Percentiles rank a stretch among this genome's conserved stretches.
phyloP scores from a whole-genome alignment of 2,797 vertebrate species.

The Liparis tanakae region DNA sequence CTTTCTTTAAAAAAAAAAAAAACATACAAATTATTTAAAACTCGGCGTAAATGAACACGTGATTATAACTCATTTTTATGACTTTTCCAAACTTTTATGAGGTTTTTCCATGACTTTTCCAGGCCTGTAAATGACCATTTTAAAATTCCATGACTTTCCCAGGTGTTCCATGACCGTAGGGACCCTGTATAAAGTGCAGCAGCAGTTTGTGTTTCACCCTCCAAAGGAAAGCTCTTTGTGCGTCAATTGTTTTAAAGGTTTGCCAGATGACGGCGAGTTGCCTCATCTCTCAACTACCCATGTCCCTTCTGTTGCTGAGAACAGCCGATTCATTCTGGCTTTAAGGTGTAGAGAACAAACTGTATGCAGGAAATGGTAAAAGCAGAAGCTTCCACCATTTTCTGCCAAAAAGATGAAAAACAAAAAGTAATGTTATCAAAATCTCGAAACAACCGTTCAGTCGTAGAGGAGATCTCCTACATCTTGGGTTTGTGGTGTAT shows the following conservation, averaged over 20 bases:
- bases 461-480: background rate
- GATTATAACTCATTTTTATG: too few species aligned
- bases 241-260: conserved; percentile 9
- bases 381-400: background rate
- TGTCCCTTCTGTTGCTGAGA: conserved; percentile 11
- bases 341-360: conserved; percentile 28
- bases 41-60: too few species aligned
- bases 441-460: background rate
- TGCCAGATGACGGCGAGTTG: conserved; percentile 10
- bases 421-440: background rate
- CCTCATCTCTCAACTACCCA: conserved; percentile 12
- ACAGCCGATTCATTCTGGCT: conserved; percentile 36
- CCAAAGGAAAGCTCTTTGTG: conserved; percentile 11
- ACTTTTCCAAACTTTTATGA: too few species aligned
- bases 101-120: too few species aligned
- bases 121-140: too few species aligned
- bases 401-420: background rate
- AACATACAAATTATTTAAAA: too few species aligned
- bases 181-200: conserved; percentile 38
- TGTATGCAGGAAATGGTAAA: background rate
- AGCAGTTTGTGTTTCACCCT: conserved; percentile 8
- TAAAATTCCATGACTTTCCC: too few species aligned
- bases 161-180: too few species aligned
- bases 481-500: background rate
- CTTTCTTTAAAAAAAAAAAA: too few species aligned